Evolutionary conservation across 2,888 invertebrate genomes (phyloP).

Genomic region (Tipula unca): DNA sequence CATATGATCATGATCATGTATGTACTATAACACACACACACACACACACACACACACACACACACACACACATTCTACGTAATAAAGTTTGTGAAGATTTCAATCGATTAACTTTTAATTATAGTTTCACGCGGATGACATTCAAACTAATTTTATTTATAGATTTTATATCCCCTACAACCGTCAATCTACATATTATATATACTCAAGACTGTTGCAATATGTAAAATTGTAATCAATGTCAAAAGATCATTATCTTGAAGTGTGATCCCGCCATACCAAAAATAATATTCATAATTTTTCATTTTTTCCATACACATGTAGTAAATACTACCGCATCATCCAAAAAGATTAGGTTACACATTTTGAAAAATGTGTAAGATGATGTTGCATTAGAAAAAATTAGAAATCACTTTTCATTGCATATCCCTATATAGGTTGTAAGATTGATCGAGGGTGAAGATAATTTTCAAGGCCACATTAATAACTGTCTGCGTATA

Average conservation of each 20-base stretch:
- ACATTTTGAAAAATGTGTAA: background rate
- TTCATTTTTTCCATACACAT: background rate
- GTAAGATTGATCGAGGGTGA: background rate
- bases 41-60: too few relatives aligned
- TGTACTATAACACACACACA: too few relatives aligned
- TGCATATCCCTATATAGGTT: background rate
- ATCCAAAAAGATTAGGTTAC: background rate
- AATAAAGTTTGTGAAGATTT: background rate
- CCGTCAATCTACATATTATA: background rate
- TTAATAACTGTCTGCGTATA: background rate
- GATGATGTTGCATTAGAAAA: background rate
- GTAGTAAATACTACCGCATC: background rate
- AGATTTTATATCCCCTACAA: background rate
- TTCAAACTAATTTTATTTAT: background rate
- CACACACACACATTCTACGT: too few relatives aligned
- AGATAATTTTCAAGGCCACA: background rate
- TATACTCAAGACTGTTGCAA: background rate
- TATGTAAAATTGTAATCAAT: background rate
- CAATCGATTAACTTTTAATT: background rate
- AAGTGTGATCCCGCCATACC: background rate
- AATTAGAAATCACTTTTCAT: background rate
- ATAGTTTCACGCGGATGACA: background rate
- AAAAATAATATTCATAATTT: constrained; percentile 14
- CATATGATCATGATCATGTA: background rate
- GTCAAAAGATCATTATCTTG: constrained; percentile 8